Evolutionary conservation across 1,140 invertebrate species (phyloP).

Genomic region (Hycleus cichorii): DNA sequence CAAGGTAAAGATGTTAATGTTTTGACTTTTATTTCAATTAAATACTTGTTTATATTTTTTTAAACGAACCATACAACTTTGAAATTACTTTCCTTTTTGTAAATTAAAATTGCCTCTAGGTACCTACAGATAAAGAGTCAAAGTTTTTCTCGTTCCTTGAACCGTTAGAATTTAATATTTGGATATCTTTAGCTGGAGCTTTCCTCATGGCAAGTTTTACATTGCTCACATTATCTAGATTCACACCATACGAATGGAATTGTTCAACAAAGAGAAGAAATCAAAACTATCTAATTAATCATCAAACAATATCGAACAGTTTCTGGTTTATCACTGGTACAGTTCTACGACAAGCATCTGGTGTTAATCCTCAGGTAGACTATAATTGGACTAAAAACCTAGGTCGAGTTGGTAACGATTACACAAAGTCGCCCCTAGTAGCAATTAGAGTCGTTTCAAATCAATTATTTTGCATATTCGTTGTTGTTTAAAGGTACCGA

Average conservation of each 20-base stretch:
- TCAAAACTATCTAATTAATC: constrained; percentile 77
- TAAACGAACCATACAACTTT: not conserved
- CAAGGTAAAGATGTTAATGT: constrained; percentile 52
- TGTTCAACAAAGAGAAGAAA: constrained; percentile 79
- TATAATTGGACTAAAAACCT: not conserved
- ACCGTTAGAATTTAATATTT: constrained; percentile 88
- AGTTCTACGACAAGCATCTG: constrained; percentile 83
- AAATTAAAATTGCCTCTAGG: constrained; percentile 45
- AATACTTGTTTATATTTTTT: no score
- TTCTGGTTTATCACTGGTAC: constrained; percentile 94
- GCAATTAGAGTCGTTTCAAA: not conserved
- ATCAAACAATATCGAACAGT: constrained; percentile 85
- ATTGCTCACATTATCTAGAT: constrained; percentile 87
- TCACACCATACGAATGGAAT: constrained; percentile 94
- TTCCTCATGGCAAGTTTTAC: constrained; percentile 90
- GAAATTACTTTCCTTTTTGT: constrained; percentile 19
- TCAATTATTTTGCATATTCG: not conserved
- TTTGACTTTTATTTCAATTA: not conserved
- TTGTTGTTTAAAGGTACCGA: constrained; percentile 46
- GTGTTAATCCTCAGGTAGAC: constrained; percentile 78
- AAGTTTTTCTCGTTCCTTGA: constrained; percentile 92
- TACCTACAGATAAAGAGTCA: constrained; percentile 81
- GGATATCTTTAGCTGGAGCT: constrained; percentile 87
- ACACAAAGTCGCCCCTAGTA: not conserved
- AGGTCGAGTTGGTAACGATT: not conserved